Evolutionary conservation across 2,797 vertebrate genomes (phyloP).

Genomic region (Darevskia mixta): DNA sequence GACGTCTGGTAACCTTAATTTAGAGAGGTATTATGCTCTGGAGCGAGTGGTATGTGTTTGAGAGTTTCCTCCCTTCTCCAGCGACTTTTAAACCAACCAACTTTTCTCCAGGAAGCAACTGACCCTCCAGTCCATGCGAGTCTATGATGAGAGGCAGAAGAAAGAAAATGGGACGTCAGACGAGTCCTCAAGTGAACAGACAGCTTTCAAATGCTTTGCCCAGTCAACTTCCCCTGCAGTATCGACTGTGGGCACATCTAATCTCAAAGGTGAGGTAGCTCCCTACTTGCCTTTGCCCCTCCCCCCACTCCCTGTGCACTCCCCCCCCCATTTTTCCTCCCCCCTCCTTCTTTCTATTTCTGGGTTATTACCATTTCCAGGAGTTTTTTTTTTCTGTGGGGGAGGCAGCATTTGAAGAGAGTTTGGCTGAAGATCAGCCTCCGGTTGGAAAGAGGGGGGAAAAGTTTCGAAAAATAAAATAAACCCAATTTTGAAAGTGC

Average conservation of each 20-base stretch:
- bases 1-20: neutral
- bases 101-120: slow-evolving; percentile 89
- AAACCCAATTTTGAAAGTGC: neutral
- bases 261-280: slow-evolving; percentile 89
- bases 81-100: no score
- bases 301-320: neutral
- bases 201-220: slow-evolving; percentile 91
- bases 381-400: no score
- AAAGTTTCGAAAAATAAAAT: neutral
- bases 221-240: slow-evolving; percentile 91
- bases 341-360: neutral
- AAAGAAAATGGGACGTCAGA: slow-evolving; percentile 94
- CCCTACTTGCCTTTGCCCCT: neutral
- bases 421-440: neutral
- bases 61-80: neutral
- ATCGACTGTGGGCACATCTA: slow-evolving; percentile 89
- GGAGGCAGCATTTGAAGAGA: neutral
- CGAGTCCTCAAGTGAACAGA: slow-evolving; percentile 95
- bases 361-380: no score
- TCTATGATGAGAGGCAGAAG: slow-evolving; percentile 95
- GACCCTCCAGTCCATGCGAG: slow-evolving; percentile 95
- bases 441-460: no score
- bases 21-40: neutral
- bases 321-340: no score
- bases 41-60: neutral